A percentile compares a stretch with the other conserved stretches of the same genome.
Evolutionary conservation across 2,888 invertebrate genomes (phyloP).

Genomic region (Endotricha flammealis): DNA sequence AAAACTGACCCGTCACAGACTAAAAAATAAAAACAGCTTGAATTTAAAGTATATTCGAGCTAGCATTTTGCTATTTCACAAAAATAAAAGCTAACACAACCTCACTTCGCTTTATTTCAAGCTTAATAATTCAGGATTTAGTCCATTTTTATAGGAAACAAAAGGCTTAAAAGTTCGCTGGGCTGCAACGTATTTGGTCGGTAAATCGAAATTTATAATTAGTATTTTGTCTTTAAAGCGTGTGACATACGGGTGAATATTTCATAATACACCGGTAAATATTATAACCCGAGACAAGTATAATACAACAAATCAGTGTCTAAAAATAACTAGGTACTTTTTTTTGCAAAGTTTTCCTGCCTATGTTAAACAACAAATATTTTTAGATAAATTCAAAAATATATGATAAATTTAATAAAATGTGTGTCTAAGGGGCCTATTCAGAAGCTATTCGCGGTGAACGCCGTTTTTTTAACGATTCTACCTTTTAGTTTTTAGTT

Average conservation of each 20-base stretch:
- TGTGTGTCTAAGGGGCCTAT: too few relatives aligned
- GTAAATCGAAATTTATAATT: slow-evolving; percentile 40
- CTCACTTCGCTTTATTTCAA: neutral
- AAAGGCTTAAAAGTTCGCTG: slow-evolving; percentile 3
- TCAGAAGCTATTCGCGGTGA: too few relatives aligned
- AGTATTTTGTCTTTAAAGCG: slow-evolving; percentile 30
- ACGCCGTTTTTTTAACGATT: too few relatives aligned
- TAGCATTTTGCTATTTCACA: neutral
- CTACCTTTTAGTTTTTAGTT: too few relatives aligned
- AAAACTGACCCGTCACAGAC: neutral
- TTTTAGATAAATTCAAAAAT: too few relatives aligned
- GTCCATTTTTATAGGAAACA: neutral
- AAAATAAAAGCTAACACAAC: neutral
- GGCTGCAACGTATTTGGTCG: slow-evolving; percentile 31
- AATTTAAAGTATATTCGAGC: neutral
- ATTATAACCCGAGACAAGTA: too few relatives aligned
- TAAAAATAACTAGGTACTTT: too few relatives aligned
- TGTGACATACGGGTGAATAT: slow-evolving; percentile 20
- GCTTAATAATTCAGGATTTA: neutral
- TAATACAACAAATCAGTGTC: too few relatives aligned
- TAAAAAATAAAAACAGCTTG: neutral
- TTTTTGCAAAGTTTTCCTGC: too few relatives aligned
- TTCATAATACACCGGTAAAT: neutral
- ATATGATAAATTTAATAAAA: too few relatives aligned
- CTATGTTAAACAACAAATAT: too few relatives aligned